Percentiles rank a stretch among this genome's conserved stretches.
Evolutionary conservation across 2,113 vertebrate genomes (phyloP).

Genomic region (Galbula dea): DNA sequence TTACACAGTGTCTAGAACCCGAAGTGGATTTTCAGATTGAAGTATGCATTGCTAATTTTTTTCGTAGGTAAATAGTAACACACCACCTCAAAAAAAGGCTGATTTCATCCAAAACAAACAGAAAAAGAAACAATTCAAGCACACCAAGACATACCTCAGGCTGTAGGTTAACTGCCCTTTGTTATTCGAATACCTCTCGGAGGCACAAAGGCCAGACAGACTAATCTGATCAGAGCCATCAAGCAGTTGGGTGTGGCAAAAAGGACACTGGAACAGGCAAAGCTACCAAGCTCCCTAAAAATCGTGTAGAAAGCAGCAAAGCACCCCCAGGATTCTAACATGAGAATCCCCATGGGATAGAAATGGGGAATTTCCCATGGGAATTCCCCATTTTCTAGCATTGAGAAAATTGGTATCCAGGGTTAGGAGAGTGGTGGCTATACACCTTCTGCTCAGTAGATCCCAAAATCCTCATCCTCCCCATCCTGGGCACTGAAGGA

Average conservation of each 20-base stretch:
- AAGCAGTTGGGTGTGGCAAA: neutral
- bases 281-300: neutral
- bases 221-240: neutral
- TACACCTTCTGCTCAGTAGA: neutral
- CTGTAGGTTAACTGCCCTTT: neutral
- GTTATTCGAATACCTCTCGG: neutral
- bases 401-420: neutral
- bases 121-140: neutral
- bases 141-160: neutral
- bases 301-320: neutral
- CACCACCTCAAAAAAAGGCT: neutral
- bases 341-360: too few relatives aligned
- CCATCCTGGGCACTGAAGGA: neutral
- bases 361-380: too few relatives aligned
- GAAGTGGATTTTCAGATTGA: neutral
- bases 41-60: neutral
- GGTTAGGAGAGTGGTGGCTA: neutral
- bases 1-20: neutral
- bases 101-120: neutral
- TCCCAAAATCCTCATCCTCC: neutral
- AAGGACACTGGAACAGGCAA: neutral
- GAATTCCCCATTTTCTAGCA: neutral
- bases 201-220: neutral
- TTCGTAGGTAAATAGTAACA: slow-evolving; percentile 11
- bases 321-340: neutral